Conservation (phyloP, 1,140 invertebrate genomes). For the Brachionus koreanus region DNA sequence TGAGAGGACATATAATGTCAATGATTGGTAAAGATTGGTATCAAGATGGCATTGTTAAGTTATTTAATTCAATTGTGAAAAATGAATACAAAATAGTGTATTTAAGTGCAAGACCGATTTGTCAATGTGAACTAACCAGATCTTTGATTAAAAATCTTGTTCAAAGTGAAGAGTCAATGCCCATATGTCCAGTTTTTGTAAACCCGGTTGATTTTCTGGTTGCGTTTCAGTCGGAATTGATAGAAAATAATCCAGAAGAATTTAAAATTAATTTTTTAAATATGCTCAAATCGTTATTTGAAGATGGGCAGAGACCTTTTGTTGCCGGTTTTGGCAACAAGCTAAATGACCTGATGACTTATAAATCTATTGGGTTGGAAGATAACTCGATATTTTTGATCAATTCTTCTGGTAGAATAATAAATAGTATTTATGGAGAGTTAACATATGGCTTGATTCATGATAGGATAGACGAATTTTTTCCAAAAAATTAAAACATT, state of each 20-base stretch:
- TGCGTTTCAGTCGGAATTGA: constrained; percentile 90
- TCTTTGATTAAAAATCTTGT: constrained; percentile 87
- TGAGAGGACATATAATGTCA: constrained; percentile 93
- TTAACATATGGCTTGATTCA: neutral
- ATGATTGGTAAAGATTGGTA: constrained; percentile 78
- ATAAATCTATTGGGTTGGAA: constrained; percentile 91
- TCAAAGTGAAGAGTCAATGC: constrained; percentile 78
- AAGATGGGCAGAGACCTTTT: constrained; percentile 70
- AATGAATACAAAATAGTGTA: constrained; percentile 75
- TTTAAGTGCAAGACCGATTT: constrained; percentile 92
- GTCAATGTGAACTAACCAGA: constrained; percentile 78
- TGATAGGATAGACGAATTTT: constrained; percentile 9
- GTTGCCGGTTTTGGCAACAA: constrained; percentile 97
- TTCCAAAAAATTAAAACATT: neutral
- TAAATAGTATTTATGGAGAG: neutral
- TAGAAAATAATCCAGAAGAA: constrained; percentile 96
- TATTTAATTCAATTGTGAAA: constrained; percentile 92
- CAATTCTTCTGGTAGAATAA: constrained; percentile 74
- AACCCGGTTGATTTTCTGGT: constrained; percentile 94
- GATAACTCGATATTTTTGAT: constrained; percentile 95
- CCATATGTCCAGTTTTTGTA: constrained; percentile 89
- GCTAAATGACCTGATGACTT: constrained; percentile 85
- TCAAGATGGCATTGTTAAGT: constrained; percentile 78
- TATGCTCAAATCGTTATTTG: constrained; percentile 87
- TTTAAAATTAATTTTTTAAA: constrained; percentile 97